Evolutionary conservation across 2,797 vertebrate genomes (phyloP).

Genomic region (Malacoctenus gilli): DNA sequence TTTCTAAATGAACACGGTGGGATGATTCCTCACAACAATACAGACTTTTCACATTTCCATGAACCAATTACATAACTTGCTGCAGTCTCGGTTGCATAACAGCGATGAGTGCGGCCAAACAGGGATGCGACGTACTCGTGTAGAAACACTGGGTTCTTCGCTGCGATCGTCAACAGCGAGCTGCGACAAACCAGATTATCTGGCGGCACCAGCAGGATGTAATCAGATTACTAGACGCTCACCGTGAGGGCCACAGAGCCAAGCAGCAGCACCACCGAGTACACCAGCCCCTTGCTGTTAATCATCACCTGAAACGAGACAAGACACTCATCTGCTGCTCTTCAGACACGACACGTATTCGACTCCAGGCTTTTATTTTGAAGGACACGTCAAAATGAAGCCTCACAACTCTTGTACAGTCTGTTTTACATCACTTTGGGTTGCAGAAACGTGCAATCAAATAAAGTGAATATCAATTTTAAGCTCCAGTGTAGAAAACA

Average conservation of each 20-base stretch:
- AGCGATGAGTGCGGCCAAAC: conserved; percentile 3
- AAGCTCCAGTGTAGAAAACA: too few relatives aligned
- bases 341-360: too few relatives aligned
- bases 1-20: neutral
- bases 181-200: neutral
- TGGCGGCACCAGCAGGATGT: neutral
- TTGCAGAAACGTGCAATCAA: too few relatives aligned
- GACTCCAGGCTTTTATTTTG: too few relatives aligned
- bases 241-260: conserved; percentile 96
- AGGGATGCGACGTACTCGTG: neutral
- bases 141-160: neutral
- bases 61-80: conserved; percentile 19
- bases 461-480: too few relatives aligned
- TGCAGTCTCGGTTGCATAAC: conserved; percentile 18
- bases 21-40: neutral
- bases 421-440: too few relatives aligned
- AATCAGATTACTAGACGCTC: conserved; percentile 63
- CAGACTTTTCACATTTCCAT: conserved; percentile 26
- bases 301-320: conserved; percentile 87
- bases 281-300: conserved; percentile 93
- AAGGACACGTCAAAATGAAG: too few relatives aligned
- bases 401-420: too few relatives aligned
- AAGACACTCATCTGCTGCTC: neutral
- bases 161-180: neutral
- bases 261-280: conserved; percentile 92